Evolutionary conservation across 1,140 invertebrate genomes (phyloP), one percentile per base, ranked within the genome.

Genomic region (Drosophila pruinosa): DNA sequence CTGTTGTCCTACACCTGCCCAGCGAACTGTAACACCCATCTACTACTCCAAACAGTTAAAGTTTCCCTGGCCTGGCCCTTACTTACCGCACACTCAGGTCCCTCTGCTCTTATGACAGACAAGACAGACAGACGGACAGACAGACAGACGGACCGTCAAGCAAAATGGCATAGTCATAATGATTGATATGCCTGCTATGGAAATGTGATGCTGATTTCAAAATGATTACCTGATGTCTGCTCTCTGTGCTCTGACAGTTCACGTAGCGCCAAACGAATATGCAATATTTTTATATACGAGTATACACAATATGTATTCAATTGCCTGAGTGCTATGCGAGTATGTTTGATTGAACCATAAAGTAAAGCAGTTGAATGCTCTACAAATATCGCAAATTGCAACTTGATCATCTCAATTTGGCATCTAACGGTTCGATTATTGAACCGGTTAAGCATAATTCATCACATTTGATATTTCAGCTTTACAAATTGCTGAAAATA

Each of bases 101-200:
- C n/a, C n/a, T n/a, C n/a, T n/a, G n/a, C 34, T 43, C 15, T 3
- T 22, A 3, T 31, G 6, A 19, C 39, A 15, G 7, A 19, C 34
- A 58, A 64, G 36, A 71, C 68, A 65, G 52, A 52, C 52, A 71
- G 45, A n/a, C n/a, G n/a, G n/a, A n/a, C n/a, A n/a, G n/a, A n/a
- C n/a, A n/a, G n/a, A n/a, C n/a, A 64, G 36, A 71, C 68, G 58
- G 52, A 52, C 52, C 65, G 45, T 21, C 52, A 21, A 38, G 39
- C 47, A 53, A 47, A 53, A 52, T 57, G 48, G 59, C 41, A 48
- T 57, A 57, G 73, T 58, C 61, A 67, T 50, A 70, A 76, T 85
- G 80, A 85, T 85, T 80, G 81, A 83, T 83, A 69, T 52, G 76
- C 71, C 52, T 54, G 22, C 39, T 17, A 17, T 48, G 41, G 39